These are phyloP conservation scores for Chaenodraco wilsoni DNA, from an alignment of 2,797 vertebrate species.

Conservation along the genomic window DNA sequence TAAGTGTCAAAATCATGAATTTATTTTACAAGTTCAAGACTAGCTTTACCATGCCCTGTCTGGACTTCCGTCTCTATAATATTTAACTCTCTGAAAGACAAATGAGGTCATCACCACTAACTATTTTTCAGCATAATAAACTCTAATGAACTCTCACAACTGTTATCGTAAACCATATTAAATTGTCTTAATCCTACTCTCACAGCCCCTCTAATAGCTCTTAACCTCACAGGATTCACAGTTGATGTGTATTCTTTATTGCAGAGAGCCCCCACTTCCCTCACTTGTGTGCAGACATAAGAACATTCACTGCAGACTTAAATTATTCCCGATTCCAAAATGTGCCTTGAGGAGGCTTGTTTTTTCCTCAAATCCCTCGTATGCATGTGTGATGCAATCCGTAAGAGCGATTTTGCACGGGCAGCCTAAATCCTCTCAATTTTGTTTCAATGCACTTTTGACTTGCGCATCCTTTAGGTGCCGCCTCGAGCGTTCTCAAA, in stretches of 20 bases:
- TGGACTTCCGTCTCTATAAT: not conserved
- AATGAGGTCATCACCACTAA: not conserved
- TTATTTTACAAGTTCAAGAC: not conserved
- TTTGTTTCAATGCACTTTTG: constrained; percentile 38
- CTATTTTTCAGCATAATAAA: constrained; percentile 14
- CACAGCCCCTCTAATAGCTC: constrained; percentile 61
- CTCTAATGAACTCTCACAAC: constrained; percentile 41
- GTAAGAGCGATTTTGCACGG: constrained; percentile 5
- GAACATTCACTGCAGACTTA: constrained; percentile 45
- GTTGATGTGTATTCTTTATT: constrained; percentile 65
- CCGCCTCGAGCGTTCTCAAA: constrained; percentile 46
- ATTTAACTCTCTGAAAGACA: not conserved
- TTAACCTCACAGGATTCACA: constrained; percentile 64
- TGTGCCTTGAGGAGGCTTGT: constrained; percentile 16
- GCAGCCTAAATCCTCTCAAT: constrained; percentile 39
- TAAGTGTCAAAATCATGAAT: not conserved
- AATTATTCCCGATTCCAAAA: constrained; percentile 41
- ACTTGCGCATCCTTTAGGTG: constrained; percentile 37
- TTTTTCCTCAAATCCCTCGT: not conserved
- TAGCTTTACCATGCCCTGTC: not conserved
- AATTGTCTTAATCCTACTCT: constrained; percentile 66
- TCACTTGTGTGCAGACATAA: constrained; percentile 38
- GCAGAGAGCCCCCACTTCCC: constrained; percentile 30
- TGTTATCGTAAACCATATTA: constrained; percentile 51
- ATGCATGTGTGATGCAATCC: not conserved